Evolutionary conservation across 2,888 invertebrate genomes (phyloP).

Genomic region (Amorpha juglandis): DNA sequence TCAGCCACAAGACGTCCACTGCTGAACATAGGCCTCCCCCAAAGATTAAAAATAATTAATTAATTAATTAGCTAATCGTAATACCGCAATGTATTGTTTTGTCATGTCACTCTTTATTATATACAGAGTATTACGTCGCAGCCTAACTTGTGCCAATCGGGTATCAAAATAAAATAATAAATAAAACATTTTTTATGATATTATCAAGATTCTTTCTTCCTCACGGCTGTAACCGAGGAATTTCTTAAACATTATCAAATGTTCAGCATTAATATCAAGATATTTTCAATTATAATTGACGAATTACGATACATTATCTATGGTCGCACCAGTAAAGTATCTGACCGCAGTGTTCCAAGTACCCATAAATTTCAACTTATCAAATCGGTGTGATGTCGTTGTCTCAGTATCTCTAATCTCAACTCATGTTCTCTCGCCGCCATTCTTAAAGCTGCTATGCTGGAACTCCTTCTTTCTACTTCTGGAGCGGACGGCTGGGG

Average conservation of each 20-base stretch:
- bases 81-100: not conserved
- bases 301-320: conserved; percentile 1
- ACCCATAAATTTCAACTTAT: conserved; percentile 86
- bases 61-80: no score
- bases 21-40: no score
- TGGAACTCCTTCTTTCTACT: conserved; percentile 92
- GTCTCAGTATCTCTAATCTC: conserved; percentile 91
- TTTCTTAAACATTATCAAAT: conserved; percentile 4
- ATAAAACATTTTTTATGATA: no score
- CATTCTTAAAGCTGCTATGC: conserved; percentile 93
- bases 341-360: not conserved
- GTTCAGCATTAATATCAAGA: conserved; percentile 4
- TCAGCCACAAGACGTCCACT: no score
- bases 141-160: no score
- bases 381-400: conserved; percentile 89
- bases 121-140: no score
- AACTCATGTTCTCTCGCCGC: conserved; percentile 96
- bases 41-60: no score
- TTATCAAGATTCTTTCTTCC: no score
- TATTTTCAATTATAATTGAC: conserved; percentile 3
- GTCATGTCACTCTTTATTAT: no score
- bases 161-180: no score
- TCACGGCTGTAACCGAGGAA: no score
- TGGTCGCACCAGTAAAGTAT: conserved; percentile 10
- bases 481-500: conserved; percentile 84